Evolutionary conservation across 2,888 invertebrate species (phyloP).

Genomic region (Apotomis turbidana): DNA sequence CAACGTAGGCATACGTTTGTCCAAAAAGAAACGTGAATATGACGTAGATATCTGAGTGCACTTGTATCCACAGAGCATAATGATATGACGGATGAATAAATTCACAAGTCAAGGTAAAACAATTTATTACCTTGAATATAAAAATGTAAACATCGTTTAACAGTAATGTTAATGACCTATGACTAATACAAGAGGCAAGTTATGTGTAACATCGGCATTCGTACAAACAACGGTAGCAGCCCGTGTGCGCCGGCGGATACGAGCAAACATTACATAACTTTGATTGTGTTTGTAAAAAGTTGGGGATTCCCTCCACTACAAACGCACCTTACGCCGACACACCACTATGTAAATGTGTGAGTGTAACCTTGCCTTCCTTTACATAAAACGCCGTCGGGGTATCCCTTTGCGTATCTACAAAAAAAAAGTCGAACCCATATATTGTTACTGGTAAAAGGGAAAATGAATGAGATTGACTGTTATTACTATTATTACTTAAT

Average conservation of each 20-base stretch:
- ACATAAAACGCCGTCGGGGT: conserved; percentile 83
- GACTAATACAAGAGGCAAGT: conserved; percentile 75
- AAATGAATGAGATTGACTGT: conserved; percentile 81
- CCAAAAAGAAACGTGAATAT: conserved; percentile 6
- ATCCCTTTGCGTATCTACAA: conserved; percentile 82
- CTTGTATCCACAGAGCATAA: conserved; percentile 37
- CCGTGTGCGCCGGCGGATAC: conserved; percentile 75
- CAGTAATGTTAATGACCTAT: conserved; percentile 79
- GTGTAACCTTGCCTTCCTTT: conserved; percentile 83
- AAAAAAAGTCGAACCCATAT: conserved; percentile 75
- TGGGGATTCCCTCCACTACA: conserved; percentile 83
- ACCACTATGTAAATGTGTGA: conserved; percentile 65
- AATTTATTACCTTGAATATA: conserved; percentile 58
- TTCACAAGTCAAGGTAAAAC: conserved; percentile 61
- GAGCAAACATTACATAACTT: conserved; percentile 83
- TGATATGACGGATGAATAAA: conserved; percentile 33
- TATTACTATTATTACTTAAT: conserved; percentile 81
- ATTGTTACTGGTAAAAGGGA: conserved; percentile 77
- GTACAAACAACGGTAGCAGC: conserved; percentile 76
- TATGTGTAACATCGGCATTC: conserved; percentile 79
- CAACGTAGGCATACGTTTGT: neutral
- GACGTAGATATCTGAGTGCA: conserved; percentile 23
- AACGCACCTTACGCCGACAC: conserved; percentile 74
- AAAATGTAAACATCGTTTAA: conserved; percentile 72
- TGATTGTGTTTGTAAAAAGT: conserved; percentile 84